Evolutionary conservation across 2,113 vertebrate species (phyloP).

Genomic region (Lutjanus erythropterus): DNA sequence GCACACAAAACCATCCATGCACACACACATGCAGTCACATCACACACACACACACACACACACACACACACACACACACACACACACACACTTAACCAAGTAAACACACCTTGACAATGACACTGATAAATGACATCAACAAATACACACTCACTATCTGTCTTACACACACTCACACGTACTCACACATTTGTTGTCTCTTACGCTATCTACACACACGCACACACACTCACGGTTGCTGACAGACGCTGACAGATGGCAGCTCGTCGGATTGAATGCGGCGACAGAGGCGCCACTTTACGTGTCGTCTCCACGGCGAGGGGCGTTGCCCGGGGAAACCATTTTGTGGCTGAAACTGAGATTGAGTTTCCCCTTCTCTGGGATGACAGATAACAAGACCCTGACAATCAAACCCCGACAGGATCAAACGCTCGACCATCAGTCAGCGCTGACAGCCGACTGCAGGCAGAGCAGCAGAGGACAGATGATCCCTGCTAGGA

Average conservation of each 20-base stretch:
- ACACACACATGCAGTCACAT: background rate
- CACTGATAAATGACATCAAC: background rate
- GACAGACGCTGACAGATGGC: conserved; percentile 55
- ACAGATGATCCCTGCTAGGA: conserved; percentile 32
- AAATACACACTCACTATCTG: conserved; percentile 1
- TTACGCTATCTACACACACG: background rate
- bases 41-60: background rate
- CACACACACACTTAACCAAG: background rate
- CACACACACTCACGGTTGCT: background rate
- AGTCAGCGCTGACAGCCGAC: conserved; percentile 58
- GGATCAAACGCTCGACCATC: conserved; percentile 53
- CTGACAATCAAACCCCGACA: conserved; percentile 64
- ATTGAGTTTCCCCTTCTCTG: conserved; percentile 59
- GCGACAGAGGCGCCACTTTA: conserved; percentile 23
- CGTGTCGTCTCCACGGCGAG: background rate
- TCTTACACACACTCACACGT: background rate
- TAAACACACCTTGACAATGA: conserved; percentile 6
- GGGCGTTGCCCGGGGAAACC: conserved; percentile 60
- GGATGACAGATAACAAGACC: conserved; percentile 73
- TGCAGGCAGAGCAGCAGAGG: background rate
- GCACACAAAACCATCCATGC: background rate
- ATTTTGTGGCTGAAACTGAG: conserved; percentile 51
- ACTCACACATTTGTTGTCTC: background rate
- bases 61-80: background rate
- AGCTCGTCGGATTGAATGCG: background rate